Conservation (phyloP, 2,113 vertebrate genomes). For the Platysternon megacephalum region DNA sequence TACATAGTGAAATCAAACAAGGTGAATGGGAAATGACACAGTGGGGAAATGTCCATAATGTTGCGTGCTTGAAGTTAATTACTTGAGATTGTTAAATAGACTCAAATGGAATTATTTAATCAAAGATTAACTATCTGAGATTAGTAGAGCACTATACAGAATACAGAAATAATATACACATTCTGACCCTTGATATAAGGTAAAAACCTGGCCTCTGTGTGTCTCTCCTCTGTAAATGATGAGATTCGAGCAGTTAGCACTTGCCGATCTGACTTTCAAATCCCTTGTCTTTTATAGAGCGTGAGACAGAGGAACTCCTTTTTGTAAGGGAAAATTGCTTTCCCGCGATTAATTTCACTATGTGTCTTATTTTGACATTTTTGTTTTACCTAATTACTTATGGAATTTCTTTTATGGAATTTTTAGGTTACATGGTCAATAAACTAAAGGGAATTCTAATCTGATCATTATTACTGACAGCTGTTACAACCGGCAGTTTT, state of each 20-base stretch:
- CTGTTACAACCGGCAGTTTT: neutral
- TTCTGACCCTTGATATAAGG: neutral
- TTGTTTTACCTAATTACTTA: neutral
- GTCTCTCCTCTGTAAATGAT: neutral
- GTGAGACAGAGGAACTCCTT: neutral
- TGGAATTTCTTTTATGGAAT: neutral
- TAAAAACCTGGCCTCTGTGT: neutral
- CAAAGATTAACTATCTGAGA: neutral
- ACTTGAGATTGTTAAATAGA: neutral
- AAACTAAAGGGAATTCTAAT: neutral
- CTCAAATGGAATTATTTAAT: neutral
- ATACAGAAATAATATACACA: neutral
- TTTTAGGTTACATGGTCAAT: neutral
- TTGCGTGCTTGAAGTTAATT: neutral
- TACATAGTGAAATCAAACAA: constrained; percentile 33
- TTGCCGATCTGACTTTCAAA: neutral
- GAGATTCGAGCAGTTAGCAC: neutral
- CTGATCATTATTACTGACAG: neutral
- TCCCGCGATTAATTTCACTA: neutral
- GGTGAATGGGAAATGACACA: constrained; percentile 31
- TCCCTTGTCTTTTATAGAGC: neutral
- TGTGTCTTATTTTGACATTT: neutral
- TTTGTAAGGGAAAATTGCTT: neutral
- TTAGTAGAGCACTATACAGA: neutral
- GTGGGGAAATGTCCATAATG: neutral